Percentiles rank a stretch among this genome's conserved stretches.
Evolutionary conservation across 2,113 vertebrate species (phyloP).

Genomic region (Ceyx melanurus): DNA sequence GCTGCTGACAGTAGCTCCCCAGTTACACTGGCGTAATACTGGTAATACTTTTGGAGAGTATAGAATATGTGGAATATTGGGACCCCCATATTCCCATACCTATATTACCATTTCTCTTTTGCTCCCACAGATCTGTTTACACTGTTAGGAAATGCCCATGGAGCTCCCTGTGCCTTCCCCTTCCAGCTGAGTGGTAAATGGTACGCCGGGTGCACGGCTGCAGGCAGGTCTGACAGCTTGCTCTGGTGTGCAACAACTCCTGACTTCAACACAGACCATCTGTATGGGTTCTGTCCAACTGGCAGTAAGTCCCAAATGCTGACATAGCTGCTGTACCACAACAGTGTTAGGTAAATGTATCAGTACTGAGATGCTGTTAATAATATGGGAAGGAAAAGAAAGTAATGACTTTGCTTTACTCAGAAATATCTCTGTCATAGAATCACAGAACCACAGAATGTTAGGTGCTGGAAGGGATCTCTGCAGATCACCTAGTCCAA

Average conservation of each 20-base stretch:
- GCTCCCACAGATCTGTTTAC: conserved; percentile 81
- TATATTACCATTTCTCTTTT: background rate
- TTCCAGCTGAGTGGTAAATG: conserved; percentile 80
- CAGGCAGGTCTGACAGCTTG: conserved; percentile 73
- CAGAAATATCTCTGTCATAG: background rate
- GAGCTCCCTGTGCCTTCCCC: conserved; percentile 84
- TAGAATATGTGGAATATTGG: background rate
- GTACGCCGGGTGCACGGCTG: conserved; percentile 79
- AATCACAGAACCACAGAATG: background rate
- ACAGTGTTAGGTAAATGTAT: background rate
- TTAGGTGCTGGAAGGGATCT: background rate
- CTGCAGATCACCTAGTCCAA: background rate
- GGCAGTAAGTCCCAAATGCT: conserved; percentile 73
- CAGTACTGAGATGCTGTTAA: background rate
- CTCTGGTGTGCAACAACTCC: conserved; percentile 86
- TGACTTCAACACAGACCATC: conserved; percentile 69
- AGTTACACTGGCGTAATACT: background rate
- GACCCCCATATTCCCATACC: background rate
- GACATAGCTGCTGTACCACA: background rate
- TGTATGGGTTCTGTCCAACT: conserved; percentile 86
- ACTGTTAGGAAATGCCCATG: conserved; percentile 84
- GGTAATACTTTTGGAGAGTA: background rate
- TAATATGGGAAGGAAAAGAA: background rate
- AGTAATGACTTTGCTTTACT: background rate
- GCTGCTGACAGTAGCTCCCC: background rate